Evolutionary conservation across 1,140 invertebrate genomes (phyloP), one percentile per base, ranked within the genome.

Genomic region (Steinernema feltiae): DNA sequence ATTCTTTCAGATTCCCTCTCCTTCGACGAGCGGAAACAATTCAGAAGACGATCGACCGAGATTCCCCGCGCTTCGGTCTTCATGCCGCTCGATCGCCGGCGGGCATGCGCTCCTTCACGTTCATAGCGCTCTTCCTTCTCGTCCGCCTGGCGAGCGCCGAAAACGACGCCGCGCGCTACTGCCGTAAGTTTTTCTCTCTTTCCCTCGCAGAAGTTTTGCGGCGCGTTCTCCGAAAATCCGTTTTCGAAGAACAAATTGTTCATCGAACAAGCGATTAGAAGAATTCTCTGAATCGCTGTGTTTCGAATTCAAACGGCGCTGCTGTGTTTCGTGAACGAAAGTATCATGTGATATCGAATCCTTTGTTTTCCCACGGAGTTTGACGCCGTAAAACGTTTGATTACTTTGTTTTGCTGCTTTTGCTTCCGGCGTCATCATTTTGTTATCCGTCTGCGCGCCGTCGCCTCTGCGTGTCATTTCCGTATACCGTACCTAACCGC

Each of bases 1-100:
- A 41, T 18, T 41, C 7, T 27, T 63, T 63, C 53, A 63, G 53
- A 63, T 63, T 63, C 53, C 15, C 53, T 15, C 53, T 27, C 12
- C 53, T 63, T 27, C 53, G 7, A 7, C 18, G 35, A 41, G 35
- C 24, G 53, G 24, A 27, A 63, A 46, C 53, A 7, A 12, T 63
- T 27, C 12, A 3, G 53, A 63, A 63, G 53, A n/a, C 53, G 53
- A 15, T 21, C 53, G 53, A 63, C 3, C 53, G 7, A 7, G 35
- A 41, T 7, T 41, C 35, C 35, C 7, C 12, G 7, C 53, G 24
- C 53, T 7, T 15, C 15, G 53, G 3, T 7, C 53, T 63, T 63
- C 53, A 63, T 63, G 53, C 53, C 53, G 53, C 53, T 63, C 53
- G 53, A 63, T 63, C 53, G 53, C 53, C 53, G 53, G 53, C 53